Conservation (phyloP, 2,797 vertebrate genomes). For the Gorsachius magnificus region DNA sequence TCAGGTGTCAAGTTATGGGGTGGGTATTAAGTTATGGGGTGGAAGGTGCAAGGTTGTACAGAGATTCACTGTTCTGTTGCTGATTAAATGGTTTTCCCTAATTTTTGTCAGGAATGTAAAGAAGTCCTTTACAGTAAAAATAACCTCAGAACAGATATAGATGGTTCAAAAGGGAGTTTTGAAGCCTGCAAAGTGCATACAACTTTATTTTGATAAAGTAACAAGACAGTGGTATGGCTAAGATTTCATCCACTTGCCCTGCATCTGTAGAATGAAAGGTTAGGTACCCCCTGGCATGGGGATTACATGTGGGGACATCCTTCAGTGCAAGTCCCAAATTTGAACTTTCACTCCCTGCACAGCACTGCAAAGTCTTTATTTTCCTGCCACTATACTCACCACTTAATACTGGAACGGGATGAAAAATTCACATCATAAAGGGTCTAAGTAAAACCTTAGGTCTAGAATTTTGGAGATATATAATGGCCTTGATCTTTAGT, state of each 20-base stretch:
- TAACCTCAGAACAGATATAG: background rate
- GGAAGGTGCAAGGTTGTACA: rapidly evolving
- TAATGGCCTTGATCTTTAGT: background rate
- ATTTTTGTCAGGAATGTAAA: background rate
- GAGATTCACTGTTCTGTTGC: background rate
- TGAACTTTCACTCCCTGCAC: background rate
- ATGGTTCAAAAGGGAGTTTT: background rate
- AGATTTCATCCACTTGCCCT: background rate
- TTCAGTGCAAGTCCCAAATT: background rate
- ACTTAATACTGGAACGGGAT: background rate
- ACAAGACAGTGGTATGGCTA: background rate
- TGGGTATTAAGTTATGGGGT: background rate
- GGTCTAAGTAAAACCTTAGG: background rate
- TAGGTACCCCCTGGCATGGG: rapidly evolving
- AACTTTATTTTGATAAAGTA: background rate
- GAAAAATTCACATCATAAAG: background rate
- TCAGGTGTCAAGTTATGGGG: background rate
- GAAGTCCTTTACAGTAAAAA: background rate
- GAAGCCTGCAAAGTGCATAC: background rate
- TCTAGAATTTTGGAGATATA: background rate
- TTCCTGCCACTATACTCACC: background rate
- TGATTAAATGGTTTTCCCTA: background rate
- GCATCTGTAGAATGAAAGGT: background rate
- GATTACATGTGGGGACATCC: background rate
- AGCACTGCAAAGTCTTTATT: background rate